A percentile compares a stretch with the other conserved stretches of the same genome.
Conservation (phyloP, 2,888 invertebrate genomes). For the Acanthacorydalis orientalis region DNA sequence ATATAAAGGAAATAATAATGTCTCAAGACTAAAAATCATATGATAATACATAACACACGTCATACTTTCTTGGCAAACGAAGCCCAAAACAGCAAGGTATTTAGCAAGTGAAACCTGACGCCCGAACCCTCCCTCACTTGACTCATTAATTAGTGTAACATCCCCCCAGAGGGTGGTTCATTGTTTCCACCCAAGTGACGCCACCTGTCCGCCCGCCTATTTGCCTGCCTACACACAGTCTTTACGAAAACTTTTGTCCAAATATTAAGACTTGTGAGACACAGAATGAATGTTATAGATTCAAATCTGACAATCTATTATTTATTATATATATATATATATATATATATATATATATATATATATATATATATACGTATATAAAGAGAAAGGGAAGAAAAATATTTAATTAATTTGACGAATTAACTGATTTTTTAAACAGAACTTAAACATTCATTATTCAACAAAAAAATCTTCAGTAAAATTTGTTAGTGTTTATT, state of each 20-base stretch:
- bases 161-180: constrained; percentile 23
- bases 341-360: too few relatives aligned
- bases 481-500: too few relatives aligned
- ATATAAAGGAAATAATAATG: constrained; percentile 7
- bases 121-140: constrained; percentile 5
- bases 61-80: not conserved
- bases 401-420: too few relatives aligned
- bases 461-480: too few relatives aligned
- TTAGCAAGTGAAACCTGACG: constrained; percentile 2
- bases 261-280: not conserved
- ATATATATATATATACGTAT: too few relatives aligned
- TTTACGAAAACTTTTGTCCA: not conserved
- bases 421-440: too few relatives aligned
- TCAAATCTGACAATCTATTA: too few relatives aligned
- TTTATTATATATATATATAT: too few relatives aligned
- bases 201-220: constrained; percentile 1
- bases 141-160: constrained; percentile 30
- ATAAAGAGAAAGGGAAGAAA: too few relatives aligned
- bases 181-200: constrained; percentile 5
- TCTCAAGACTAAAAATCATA: constrained; percentile 10
- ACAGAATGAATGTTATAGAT: not conserved
- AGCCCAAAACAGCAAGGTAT: not conserved
- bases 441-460: too few relatives aligned
- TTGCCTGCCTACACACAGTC: not conserved
- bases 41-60: too few relatives aligned